phyloP scores from a whole-genome alignment of 2,888 invertebrate species.

The Sinhomidia bicolor region DNA sequence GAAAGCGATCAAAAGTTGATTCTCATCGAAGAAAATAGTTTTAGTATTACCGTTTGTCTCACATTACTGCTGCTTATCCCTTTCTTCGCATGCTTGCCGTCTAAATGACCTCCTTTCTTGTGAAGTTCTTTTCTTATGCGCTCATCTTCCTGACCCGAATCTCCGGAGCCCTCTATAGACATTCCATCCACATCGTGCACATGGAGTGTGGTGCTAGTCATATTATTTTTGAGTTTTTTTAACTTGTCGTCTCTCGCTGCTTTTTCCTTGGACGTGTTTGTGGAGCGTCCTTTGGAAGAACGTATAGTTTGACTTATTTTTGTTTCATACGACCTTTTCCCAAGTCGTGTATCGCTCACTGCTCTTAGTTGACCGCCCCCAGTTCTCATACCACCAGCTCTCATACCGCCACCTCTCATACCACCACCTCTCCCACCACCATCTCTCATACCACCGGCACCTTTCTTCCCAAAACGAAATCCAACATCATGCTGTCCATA shows the following conservation, averaged over 20 bases:
- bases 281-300: background rate
- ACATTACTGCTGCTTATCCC: too few species aligned
- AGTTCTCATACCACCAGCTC: background rate
- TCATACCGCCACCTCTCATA: slow-evolving; percentile 8
- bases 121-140: background rate
- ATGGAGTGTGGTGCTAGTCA: background rate
- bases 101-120: too few species aligned
- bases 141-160: slow-evolving; percentile 8
- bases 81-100: too few species aligned
- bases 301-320: background rate
- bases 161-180: slow-evolving; percentile 23
- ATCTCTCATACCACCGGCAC: background rate
- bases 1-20: too few species aligned
- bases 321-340: background rate
- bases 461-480: background rate
- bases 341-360: slow-evolving; percentile 27
- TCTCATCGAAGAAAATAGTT: too few species aligned
- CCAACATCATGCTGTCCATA: background rate
- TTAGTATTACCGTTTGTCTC: too few species aligned
- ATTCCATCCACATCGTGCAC: background rate
- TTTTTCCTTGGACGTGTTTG: background rate
- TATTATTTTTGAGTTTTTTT: background rate
- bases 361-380: slow-evolving; percentile 11
- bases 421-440: background rate
- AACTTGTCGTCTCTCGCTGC: background rate